Base-by-base conservation (phyloP, 2,797 vertebrate genomes). In the Acanthurus tractus region DNA sequence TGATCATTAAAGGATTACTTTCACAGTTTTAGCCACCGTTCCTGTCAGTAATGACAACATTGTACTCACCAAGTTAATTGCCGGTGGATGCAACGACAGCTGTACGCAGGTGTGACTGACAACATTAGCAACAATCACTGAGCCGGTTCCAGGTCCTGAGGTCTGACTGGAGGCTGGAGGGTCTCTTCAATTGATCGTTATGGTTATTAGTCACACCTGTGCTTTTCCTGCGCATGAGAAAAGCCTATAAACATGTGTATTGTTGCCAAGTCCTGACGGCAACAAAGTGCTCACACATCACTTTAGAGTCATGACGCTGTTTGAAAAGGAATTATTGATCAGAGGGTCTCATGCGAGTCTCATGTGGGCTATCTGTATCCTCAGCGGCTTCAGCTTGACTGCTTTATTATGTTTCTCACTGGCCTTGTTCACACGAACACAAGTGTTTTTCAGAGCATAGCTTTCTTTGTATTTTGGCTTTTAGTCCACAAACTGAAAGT, bases 271-370 rank as follows among this genome's bases (percentile, higher is more conserved):
- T 66, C 42, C 29, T 22, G 58, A 55, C 63, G 71, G 56, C 23
- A 52, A 55, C 42, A 58, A 12, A 36, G 45, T 1, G 58, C 5
- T 78, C 29, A 2, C 52, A 44, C 76, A 64, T 65, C 15, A 10
- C 54, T 64, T 46, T 48, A 52, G 61, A 72, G 23, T 58, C 40
- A 52, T 72, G 36, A 48, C 52, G 53, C 53, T 34, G 54, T 55
- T 42, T 48, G 15, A 73, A 48, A 49, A 14, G 38, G 55, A 52
- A 34, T 11, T 79, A 76, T 84, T 83, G 85, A 89, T 90, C 63
- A 23, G 18, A 23, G 56, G 29, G 29, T 34, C 29, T 75, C 70
- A 10, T 29, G 74, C 58, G 56, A 6, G 29, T 34, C 29, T 75
- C 70, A 10, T 36, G 74, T 63, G 85, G 54, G 20, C 40, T 44